Percentiles rank a stretch among this genome's conserved stretches.
Conservation (phyloP, 2,113 vertebrate species). For the Machaerirhynchus nigripectus region DNA sequence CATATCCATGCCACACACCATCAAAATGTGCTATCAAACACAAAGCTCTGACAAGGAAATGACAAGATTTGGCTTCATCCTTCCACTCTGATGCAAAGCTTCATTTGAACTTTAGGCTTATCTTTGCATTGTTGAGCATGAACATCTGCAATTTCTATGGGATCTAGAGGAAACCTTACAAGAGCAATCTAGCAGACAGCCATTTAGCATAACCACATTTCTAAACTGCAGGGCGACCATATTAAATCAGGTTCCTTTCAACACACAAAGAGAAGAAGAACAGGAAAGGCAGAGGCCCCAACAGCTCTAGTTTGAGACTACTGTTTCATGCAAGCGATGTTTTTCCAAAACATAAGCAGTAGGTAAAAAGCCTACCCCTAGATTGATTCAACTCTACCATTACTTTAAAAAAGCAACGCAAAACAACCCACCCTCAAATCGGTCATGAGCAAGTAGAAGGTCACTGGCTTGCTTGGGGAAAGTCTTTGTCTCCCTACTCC, state of each 20-base stretch:
- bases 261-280: neutral
- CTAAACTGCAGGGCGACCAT: neutral
- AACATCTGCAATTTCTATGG: slow-evolving; percentile 32
- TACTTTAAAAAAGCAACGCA: neutral
- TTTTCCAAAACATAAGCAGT: neutral
- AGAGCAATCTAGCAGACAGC: neutral
- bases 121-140: neutral
- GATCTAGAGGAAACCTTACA: neutral
- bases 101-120: slow-evolving; percentile 21
- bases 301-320: neutral
- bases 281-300: slow-evolving; percentile 36
- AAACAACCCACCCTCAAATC: neutral
- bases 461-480: neutral
- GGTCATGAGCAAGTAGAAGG: neutral
- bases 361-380: neutral
- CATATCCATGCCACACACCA: neutral
- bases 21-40: neutral
- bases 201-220: neutral
- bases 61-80: neutral
- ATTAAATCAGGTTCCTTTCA: slow-evolving; percentile 20
- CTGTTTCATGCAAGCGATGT: neutral
- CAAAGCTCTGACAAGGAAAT: slow-evolving; percentile 2
- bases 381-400: neutral
- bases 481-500: neutral
- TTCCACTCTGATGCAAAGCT: slow-evolving; percentile 17